Conservation (phyloP, 2,113 vertebrate genomes). For the Rostratula benghalensis region DNA sequence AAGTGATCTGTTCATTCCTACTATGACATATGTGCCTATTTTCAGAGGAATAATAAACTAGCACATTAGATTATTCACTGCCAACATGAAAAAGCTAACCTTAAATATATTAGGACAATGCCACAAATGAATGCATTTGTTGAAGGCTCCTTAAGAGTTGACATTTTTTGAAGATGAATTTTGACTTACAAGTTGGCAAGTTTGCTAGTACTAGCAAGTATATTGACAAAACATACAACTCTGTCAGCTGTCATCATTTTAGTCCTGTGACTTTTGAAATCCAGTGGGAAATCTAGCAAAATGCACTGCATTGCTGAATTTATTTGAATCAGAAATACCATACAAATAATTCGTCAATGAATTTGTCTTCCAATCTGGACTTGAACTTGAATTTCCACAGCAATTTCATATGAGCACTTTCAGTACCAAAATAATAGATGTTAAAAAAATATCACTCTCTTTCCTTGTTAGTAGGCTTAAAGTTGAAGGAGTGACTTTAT, state of each 20-base stretch:
- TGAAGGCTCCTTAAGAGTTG: not conserved
- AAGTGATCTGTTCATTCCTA: conserved; percentile 2
- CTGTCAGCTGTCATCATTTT: not conserved
- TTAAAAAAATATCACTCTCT: rapidly evolving
- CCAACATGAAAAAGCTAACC: not conserved
- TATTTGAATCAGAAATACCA: not conserved
- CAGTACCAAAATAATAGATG: not conserved
- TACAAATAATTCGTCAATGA: not conserved
- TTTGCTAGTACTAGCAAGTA: not conserved
- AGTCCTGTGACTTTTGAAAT: not conserved
- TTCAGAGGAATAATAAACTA: not conserved
- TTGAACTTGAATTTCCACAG: not conserved
- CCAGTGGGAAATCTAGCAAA: not conserved
- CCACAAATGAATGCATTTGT: not conserved
- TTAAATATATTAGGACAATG: not conserved
- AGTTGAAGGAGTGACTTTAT: not conserved
- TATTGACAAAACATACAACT: not conserved
- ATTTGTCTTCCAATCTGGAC: not conserved
- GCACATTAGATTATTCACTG: not conserved
- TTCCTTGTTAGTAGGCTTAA: not conserved
- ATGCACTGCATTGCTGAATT: not conserved
- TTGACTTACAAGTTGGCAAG: not conserved
- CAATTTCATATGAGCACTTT: not conserved
- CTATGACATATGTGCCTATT: not conserved
- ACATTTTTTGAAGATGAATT: not conserved